Base-by-base conservation (phyloP, 2,888 invertebrate species). In the Melanostoma mellinum region DNA sequence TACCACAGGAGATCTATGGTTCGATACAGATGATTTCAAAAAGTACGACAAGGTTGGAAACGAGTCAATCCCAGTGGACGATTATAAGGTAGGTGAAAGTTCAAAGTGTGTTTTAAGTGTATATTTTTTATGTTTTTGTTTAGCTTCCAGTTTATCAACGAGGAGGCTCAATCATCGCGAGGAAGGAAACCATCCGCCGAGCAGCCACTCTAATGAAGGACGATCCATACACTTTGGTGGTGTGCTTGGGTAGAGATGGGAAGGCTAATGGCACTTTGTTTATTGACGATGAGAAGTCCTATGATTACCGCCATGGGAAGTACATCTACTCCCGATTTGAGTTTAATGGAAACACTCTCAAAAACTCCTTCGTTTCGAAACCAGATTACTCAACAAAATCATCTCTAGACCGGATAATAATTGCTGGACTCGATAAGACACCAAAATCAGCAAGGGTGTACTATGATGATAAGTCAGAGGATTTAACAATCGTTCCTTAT, bases 81-180 rank as follows among this genome's bases (percentile, higher is more conserved):
- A 88, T 3, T 76, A 88, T 60, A 91, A 91, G 88, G 91, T 90
- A 38, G 82, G 85, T 6, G 3, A n/a, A 9, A 20, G 3, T 3
- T 50, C 3, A n/a, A 6, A 50, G 32, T 36, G 4, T 2, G 2
- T 4, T 38, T 36, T 6, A 1, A 9, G 6, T 3, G 2, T 32
- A 1, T 1, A 10, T 6, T 8, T 9, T 9, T 9, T 3, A 2
- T 46, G 4, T 8, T 36, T 4, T n/a, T 32, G 61, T 63, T 2
- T 38, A 97, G 95, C 96, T 97, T 87, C 98, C 99, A 0, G 97
- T 97, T 40, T 99, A 95, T 92, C 98, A 98, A 91, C 93, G 97
- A 85, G 98, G 98, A 61, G 99, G 99, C 1, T 93, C 94, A 0
- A 96, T 99, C 67, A 92, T 99, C 38, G 95, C 99, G 0, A 95